Base-by-base conservation (phyloP, 1,140 invertebrate species). In the Papilio helenus region DNA sequence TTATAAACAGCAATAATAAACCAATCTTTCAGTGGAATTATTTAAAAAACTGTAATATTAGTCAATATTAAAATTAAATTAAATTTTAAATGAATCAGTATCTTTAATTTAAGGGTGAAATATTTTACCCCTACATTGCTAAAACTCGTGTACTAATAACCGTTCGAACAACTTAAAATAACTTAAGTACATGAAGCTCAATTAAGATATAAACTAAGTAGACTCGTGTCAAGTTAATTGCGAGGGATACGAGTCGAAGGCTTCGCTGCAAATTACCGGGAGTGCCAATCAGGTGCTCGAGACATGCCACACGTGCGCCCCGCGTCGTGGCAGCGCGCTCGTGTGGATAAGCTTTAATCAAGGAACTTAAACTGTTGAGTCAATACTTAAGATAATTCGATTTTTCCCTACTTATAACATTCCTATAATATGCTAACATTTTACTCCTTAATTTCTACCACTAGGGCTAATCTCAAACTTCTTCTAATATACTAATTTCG, bases 281-380 rank as follows among this genome's bases (percentile, higher is more conserved):
- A 72, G 29, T 23, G 12, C n/a, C 44, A 73, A 73, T 73, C 39
- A 73, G 72, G 8, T 73, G 20, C 42, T 73, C 29, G 72, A 73
- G 42, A 44, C 72, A 44, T 49, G 42, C 42, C 44, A 49, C 18
- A 49, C 44, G 72, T 10, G 44, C 72, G 14, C 39, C 2, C 44
- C 39, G 34, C 18, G 20, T 26, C 23, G n/a, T 42, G 18, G 9
- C 18, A 14, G 61, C 61, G n/a, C 72, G 20, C 3, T 2, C 20
- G 20, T 73, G 72, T 73, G 72, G 42, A 73, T 14, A 49, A 12
- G 10, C 44, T 34, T 44, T 65, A 65, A 65, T 65, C 61, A 65
- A 61, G 58, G 20, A 34, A 34, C 26, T 34, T 65, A 12, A 65
- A 65, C 23, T 65, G 61, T 65, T 29, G 23, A 12, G 61, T 65